These are phyloP conservation scores for Cheilosia soror DNA, from an alignment of 2,888 invertebrate genomes.

Conservation along the genomic window DNA sequence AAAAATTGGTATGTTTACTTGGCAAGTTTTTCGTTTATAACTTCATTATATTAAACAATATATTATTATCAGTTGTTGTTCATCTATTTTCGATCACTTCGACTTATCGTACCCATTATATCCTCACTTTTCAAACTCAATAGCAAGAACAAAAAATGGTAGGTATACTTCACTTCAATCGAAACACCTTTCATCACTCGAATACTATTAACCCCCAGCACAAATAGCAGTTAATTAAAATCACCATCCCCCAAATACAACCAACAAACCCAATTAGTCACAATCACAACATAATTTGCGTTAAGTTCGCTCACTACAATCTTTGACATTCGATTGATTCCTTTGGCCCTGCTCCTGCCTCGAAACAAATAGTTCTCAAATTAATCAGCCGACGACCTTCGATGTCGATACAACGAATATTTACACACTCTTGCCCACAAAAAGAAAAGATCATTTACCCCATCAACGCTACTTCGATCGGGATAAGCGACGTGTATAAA, in stretches of 20 bases:
- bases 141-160: no score
- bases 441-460: conserved; percentile 15
- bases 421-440: background rate
- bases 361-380: conserved; percentile 4
- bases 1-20: no score
- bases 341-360: background rate
- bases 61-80: no score
- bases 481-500: conserved; percentile 6
- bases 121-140: no score
- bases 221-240: background rate
- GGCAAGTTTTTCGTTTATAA: no score
- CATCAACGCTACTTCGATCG: background rate
- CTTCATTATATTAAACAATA: no score
- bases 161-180: no score
- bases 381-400: conserved; percentile 14
- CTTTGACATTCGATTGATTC: conserved; percentile 23
- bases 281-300: background rate
- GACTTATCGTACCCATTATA: no score
- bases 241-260: background rate
- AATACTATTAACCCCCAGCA: background rate
- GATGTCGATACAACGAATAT: background rate
- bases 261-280: background rate
- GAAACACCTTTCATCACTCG: background rate
- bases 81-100: no score
- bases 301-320: background rate